These are phyloP conservation scores for Heterotilapia buettikoferi DNA, from an alignment of 2,113 vertebrate species.

Conservation along the genomic window DNA sequence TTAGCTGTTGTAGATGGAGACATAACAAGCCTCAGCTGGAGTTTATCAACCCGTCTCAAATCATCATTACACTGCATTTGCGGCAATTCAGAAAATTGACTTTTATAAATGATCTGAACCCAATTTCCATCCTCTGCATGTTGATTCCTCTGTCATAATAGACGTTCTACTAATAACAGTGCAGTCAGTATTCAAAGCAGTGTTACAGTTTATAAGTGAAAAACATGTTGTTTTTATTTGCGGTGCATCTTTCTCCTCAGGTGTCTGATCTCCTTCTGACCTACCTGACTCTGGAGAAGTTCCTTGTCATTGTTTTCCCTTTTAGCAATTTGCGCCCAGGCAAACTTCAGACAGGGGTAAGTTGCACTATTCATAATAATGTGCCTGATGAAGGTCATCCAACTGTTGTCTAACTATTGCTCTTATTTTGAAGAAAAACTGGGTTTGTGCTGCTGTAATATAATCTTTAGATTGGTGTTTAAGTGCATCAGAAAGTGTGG, in stretches of 20 bases:
- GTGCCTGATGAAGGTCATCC: not conserved
- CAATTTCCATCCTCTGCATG: not conserved
- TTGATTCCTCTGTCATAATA: not conserved
- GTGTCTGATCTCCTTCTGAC: constrained; percentile 79
- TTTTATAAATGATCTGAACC: not conserved
- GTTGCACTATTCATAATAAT: not conserved
- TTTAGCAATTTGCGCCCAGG: constrained; percentile 76
- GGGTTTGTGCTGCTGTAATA: too few relatives aligned
- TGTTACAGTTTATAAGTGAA: not conserved
- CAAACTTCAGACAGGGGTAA: constrained; percentile 69
- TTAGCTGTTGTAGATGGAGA: too few relatives aligned
- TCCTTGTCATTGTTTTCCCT: constrained; percentile 81
- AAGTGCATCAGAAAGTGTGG: too few relatives aligned
- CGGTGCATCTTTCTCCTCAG: not conserved
- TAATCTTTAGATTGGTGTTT: too few relatives aligned
- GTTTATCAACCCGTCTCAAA: too few relatives aligned
- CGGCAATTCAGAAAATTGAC: not conserved
- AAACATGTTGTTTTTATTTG: too few relatives aligned
- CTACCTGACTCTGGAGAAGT: constrained; percentile 83
- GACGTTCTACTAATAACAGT: not conserved
- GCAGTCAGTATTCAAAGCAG: not conserved
- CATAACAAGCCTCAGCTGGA: too few relatives aligned
- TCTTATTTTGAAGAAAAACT: too few relatives aligned
- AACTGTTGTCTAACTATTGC: too few relatives aligned
- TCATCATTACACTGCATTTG: not conserved